These are phyloP conservation scores for Melinaea menophilus DNA, from an alignment of 2,888 invertebrate species.

Conservation along the genomic window DNA sequence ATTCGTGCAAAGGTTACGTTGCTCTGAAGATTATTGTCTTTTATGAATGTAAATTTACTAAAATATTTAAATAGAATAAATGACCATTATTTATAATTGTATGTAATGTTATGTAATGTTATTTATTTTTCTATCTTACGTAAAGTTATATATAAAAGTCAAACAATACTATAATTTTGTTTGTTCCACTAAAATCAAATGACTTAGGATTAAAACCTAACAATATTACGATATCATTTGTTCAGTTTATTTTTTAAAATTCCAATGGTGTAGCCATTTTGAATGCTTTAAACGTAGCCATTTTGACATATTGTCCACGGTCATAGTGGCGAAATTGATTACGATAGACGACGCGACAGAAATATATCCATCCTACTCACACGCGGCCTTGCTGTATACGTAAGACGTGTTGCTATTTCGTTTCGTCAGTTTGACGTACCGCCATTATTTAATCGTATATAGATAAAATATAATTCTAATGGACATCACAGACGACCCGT, in stretches of 20 bases:
- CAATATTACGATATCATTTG: slow-evolving; percentile 23
- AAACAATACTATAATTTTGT: not conserved
- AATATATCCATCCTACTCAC: slow-evolving; percentile 40
- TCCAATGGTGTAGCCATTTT: slow-evolving; percentile 39
- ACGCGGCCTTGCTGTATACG: slow-evolving; percentile 41
- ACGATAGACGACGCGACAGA: slow-evolving; percentile 43
- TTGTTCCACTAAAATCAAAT: slow-evolving; percentile 3
- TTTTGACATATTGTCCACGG: slow-evolving; percentile 56
- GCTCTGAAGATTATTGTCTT: too few species aligned
- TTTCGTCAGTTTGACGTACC: slow-evolving; percentile 33
- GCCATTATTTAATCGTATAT: not conserved
- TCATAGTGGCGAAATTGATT: slow-evolving; percentile 52
- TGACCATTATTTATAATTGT: too few species aligned
- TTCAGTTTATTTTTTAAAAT: slow-evolving; percentile 36
- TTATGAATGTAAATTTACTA: too few species aligned
- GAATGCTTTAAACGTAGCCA: slow-evolving; percentile 41
- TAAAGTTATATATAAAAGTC: not conserved
- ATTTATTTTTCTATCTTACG: too few species aligned
- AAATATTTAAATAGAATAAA: too few species aligned
- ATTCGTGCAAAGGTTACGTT: too few species aligned
- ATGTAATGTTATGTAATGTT: too few species aligned
- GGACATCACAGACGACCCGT: not conserved
- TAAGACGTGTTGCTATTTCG: slow-evolving; percentile 38
- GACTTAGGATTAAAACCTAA: slow-evolving; percentile 19
- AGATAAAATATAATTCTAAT: slow-evolving; percentile 5